A percentile compares a stretch with the other conserved stretches of the same genome.
Conservation (phyloP, 1,140 invertebrate genomes). For the Trinorchestia longiramus region DNA sequence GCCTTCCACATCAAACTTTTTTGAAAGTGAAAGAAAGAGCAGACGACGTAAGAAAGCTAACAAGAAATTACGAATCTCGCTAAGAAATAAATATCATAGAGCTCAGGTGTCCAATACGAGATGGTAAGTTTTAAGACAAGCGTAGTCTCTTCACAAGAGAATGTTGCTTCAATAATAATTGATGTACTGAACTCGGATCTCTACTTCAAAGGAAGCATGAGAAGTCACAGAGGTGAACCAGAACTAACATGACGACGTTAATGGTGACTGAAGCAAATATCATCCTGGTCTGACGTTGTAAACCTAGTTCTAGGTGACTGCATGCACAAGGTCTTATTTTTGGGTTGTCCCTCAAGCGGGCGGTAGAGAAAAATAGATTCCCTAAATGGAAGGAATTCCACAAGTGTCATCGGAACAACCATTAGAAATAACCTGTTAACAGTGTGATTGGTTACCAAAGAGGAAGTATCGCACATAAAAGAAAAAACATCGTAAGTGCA, state of each 20-base stretch:
- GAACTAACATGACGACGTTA: not conserved
- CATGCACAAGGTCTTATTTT: not conserved
- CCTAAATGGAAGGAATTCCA: no score
- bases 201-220: not conserved
- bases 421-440: no score
- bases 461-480: no score
- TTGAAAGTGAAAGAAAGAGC: no score
- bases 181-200: not conserved
- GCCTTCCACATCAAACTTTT: no score
- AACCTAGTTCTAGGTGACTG: not conserved
- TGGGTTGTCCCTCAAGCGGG: not conserved
- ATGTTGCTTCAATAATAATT: not conserved
- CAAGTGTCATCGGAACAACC: no score
- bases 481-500: no score
- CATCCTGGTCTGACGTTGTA: not conserved
- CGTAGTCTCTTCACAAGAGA: not conserved
- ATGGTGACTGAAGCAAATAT: not conserved
- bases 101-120: not conserved
- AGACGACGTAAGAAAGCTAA: not conserved
- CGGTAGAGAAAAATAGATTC: not conserved
- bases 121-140: not conserved
- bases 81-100: not conserved
- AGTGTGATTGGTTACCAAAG: no score
- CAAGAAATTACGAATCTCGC: not conserved
- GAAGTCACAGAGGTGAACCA: not conserved